Evolutionary conservation across 2,113 vertebrate genomes (phyloP).

Genomic region (Sisor rabdophorus): DNA sequence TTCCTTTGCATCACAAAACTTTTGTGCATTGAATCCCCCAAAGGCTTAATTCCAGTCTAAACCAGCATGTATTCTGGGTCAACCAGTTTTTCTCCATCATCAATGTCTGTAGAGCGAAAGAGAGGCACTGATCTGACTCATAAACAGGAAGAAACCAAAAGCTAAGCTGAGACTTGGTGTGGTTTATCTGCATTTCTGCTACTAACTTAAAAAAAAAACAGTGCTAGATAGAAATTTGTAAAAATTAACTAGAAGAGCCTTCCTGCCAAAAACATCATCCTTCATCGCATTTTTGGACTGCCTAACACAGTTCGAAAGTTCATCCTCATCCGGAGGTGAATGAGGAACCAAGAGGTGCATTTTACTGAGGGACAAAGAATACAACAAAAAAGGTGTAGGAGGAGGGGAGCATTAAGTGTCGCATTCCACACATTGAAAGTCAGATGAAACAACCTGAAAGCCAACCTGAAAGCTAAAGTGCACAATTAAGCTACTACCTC

Average conservation of each 20-base stretch:
- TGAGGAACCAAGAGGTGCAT: not conserved
- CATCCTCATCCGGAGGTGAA: not conserved
- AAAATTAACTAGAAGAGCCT: not conserved
- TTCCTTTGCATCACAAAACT: not conserved
- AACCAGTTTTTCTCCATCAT: constrained; percentile 43
- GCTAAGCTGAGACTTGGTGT: constrained; percentile 9
- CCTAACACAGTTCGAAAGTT: not conserved
- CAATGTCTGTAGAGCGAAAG: constrained; percentile 2
- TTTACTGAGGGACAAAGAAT: constrained; percentile 7
- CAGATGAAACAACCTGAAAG: not conserved
- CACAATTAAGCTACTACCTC: not conserved
- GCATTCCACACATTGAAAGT: constrained; percentile 27
- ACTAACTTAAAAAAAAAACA: not conserved
- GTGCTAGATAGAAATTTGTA: not conserved
- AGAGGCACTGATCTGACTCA: constrained; percentile 27
- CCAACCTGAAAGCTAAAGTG: not conserved
- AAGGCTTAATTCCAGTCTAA: constrained; percentile 37
- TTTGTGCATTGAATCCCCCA: constrained; percentile 33
- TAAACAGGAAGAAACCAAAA: constrained; percentile 27
- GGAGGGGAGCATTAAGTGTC: not conserved
- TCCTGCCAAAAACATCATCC: not conserved
- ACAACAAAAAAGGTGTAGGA: not conserved
- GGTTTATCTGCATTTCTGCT: not conserved
- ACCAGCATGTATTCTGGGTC: constrained; percentile 40
- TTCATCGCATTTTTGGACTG: not conserved